Conservation (phyloP, 2,113 vertebrate species). For the Eclectus roratus region DNA sequence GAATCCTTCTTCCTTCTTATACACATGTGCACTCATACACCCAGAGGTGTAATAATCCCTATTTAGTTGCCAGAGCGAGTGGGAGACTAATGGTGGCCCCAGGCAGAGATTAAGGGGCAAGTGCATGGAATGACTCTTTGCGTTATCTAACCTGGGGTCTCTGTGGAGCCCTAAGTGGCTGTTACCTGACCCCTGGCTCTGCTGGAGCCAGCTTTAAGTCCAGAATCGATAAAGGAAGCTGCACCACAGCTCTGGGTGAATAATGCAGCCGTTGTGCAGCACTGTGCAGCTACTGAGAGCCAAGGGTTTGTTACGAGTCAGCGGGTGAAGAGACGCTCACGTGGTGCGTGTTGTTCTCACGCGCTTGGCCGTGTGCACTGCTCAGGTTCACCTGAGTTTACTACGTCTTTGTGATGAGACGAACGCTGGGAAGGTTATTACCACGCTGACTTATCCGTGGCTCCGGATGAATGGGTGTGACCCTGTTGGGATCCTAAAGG, state of each 20-base stretch:
- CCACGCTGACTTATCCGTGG: neutral
- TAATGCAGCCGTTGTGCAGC: neutral
- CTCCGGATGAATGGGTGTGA: conserved; percentile 7
- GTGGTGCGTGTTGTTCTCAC: neutral
- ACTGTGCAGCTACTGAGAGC: fast-evolving
- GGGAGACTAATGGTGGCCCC: neutral
- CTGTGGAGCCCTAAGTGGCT: neutral
- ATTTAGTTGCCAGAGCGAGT: neutral
- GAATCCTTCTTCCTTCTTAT: neutral
- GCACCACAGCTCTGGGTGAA: neutral
- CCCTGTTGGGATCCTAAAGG: neutral
- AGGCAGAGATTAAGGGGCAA: conserved; percentile 22
- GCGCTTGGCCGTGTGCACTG: neutral
- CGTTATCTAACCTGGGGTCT: neutral
- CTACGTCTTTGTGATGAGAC: neutral
- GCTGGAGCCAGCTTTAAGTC: neutral
- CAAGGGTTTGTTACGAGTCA: neutral
- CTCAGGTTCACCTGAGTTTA: neutral
- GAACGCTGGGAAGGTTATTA: neutral
- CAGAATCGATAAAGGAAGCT: neutral
- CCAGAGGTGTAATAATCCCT: neutral
- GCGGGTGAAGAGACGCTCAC: neutral
- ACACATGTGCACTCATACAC: neutral
- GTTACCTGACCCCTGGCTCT: neutral
- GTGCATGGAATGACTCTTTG: neutral